Evolutionary conservation across 2,888 invertebrate genomes (phyloP).

Genomic region (Lasiommata megera): DNA sequence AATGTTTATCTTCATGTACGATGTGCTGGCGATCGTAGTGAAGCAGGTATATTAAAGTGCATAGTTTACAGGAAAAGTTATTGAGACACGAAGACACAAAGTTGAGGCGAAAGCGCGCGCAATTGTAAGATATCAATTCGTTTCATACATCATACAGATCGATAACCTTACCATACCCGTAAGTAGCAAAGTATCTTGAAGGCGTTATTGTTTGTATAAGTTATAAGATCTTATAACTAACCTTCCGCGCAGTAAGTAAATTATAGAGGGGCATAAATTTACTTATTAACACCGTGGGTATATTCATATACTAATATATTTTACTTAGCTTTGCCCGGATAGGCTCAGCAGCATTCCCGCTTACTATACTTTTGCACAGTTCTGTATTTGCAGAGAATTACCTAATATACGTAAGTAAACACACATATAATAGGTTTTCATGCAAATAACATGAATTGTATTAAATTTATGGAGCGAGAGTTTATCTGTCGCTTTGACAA

Average conservation of each 20-base stretch:
- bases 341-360: constrained; percentile 66
- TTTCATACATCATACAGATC: too few species aligned
- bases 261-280: constrained; percentile 3
- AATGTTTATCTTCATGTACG: too few species aligned
- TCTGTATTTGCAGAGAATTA: neutral
- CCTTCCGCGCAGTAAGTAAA: neutral
- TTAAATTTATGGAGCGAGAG: neutral
- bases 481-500: neutral
- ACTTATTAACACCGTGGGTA: constrained; percentile 12
- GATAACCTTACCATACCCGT: too few species aligned
- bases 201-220: too few species aligned
- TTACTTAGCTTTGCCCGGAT: constrained; percentile 53
- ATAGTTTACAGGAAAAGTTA: too few species aligned
- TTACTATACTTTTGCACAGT: constrained; percentile 33
- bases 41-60: too few species aligned
- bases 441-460: neutral
- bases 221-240: neutral
- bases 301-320: constrained; percentile 45
- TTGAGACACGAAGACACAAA: too few species aligned
- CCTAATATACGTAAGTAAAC: neutral
- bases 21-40: too few species aligned
- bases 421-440: too few species aligned
- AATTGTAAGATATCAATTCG: too few species aligned
- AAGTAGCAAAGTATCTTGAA: too few species aligned
- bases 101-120: too few species aligned